Percentiles rank a stretch among this genome's conserved stretches.
Evolutionary conservation across 2,113 vertebrate genomes (phyloP).

Genomic region (Natator depressus): DNA sequence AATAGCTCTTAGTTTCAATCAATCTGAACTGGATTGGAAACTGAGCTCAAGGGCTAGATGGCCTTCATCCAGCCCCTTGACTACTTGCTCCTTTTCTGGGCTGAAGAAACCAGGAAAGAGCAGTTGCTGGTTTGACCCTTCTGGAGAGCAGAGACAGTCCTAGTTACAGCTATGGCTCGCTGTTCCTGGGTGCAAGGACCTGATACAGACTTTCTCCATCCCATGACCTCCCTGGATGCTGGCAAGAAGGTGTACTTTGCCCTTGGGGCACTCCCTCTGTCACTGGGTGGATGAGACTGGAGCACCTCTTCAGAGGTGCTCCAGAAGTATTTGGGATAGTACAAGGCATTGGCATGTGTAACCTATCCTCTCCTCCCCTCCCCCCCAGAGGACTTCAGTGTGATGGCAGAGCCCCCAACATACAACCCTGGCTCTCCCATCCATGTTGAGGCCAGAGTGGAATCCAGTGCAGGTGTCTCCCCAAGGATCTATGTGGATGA

Average conservation of each 20-base stretch:
- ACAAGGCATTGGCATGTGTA: fast-evolving
- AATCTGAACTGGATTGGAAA: too few species aligned
- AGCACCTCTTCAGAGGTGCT: background rate
- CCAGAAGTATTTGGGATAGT: fast-evolving
- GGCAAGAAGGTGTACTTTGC: background rate
- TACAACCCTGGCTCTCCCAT: background rate
- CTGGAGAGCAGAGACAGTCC: background rate
- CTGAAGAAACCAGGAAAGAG: too few species aligned
- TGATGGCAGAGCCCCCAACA: fast-evolving
- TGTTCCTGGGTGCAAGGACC: background rate
- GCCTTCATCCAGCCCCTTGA: too few species aligned
- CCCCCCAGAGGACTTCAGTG: background rate
- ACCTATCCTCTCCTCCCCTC: background rate
- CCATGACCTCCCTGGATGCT: background rate
- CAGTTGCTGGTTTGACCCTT: background rate
- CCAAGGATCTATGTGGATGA: slow-evolving; percentile 4
- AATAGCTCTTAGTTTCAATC: too few species aligned
- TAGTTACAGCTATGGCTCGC: background rate
- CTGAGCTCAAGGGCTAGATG: too few species aligned
- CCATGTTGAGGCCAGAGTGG: slow-evolving; percentile 29
- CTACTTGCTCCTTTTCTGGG: too few species aligned
- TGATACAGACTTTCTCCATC: background rate
- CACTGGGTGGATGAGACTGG: background rate
- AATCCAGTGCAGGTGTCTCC: background rate
- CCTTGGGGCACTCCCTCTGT: fast-evolving